Conservation (phyloP, 1,140 invertebrate genomes). For the Aphelenchoides avenae region DNA sequence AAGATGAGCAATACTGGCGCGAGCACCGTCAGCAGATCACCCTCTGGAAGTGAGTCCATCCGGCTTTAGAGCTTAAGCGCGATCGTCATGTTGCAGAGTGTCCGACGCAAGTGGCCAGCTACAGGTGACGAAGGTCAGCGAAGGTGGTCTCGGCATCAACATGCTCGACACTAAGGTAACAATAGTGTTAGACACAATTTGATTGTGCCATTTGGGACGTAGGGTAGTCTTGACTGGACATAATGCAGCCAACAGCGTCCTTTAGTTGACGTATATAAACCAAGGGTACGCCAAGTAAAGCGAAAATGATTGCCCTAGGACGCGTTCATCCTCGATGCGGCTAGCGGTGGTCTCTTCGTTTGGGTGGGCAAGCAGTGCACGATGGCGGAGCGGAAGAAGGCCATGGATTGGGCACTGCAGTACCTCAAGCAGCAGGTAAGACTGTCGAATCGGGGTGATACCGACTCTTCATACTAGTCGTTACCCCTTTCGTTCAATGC, state of each 20-base stretch:
- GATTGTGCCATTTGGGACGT: too few species aligned
- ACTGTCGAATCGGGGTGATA: too few species aligned
- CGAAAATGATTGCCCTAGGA: too few species aligned
- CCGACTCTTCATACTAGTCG: too few species aligned
- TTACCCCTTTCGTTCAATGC: too few species aligned
- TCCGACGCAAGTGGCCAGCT: conserved; percentile 51
- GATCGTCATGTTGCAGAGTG: conserved; percentile 42
- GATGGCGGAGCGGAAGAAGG: conserved; percentile 71
- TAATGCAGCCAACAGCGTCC: too few species aligned
- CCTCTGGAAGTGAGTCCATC: conserved; percentile 42
- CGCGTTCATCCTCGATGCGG: conserved; percentile 78
- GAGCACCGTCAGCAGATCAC: conserved; percentile 44
- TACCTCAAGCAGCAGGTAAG: conserved; percentile 35
- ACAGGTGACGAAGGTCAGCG: conserved; percentile 38
- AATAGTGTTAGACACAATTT: too few species aligned
- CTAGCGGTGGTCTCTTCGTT: conserved; percentile 74
- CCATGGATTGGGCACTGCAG: conserved; percentile 70
- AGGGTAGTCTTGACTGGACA: too few species aligned
- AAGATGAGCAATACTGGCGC: conserved; percentile 56
- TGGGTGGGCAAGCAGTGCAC: conserved; percentile 78
- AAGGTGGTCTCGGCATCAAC: conserved; percentile 36
- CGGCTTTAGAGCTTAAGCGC: too few species aligned
- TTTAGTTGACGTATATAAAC: too few species aligned
- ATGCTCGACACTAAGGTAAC: conserved; percentile 47
- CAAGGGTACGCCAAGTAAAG: too few species aligned